Conservation (phyloP, 1,140 invertebrate genomes). For the Drosophila malerkotliana region DNA sequence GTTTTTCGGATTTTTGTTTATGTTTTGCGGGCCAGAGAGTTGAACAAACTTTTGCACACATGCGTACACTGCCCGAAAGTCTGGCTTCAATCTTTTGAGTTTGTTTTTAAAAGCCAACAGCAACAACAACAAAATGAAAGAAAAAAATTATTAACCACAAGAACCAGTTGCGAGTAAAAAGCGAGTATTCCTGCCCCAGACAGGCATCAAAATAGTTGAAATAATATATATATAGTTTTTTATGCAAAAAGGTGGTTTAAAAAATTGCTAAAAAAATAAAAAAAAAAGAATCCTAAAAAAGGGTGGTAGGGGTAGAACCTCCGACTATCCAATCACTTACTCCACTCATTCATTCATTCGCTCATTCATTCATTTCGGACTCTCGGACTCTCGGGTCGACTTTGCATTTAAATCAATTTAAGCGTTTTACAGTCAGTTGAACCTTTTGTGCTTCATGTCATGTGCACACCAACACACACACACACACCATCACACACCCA, state of each 20-base stretch:
- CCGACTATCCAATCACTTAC: slow-evolving; percentile 48
- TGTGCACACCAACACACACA: slow-evolving; percentile 36
- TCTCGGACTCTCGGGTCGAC: slow-evolving; percentile 57
- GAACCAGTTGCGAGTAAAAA: slow-evolving; percentile 2
- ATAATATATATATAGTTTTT: neutral
- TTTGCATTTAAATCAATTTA: slow-evolving; percentile 82
- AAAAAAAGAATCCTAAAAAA: neutral
- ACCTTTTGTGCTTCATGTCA: slow-evolving; percentile 71
- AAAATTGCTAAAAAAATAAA: slow-evolving; percentile 8
- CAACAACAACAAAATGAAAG: no score
- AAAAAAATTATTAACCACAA: slow-evolving; percentile 1
- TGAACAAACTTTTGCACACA: slow-evolving; percentile 14
- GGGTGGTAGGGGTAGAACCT: neutral
- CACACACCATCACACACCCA: slow-evolving; percentile 25
- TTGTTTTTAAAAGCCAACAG: slow-evolving; percentile 5
- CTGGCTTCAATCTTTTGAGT: neutral
- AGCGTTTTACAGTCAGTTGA: slow-evolving; percentile 81
- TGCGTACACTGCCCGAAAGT: slow-evolving; percentile 2
- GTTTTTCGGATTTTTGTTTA: neutral
- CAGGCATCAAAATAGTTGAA: slow-evolving; percentile 7
- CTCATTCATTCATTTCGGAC: slow-evolving; percentile 55
- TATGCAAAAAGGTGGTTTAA: slow-evolving; percentile 5
- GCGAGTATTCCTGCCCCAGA: slow-evolving; percentile 1
- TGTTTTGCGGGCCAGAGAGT: slow-evolving; percentile 3
- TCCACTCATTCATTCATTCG: slow-evolving; percentile 49